These are phyloP conservation scores for Rhynchomys soricoides DNA, from an alignment of 2,113 vertebrate genomes.

Conservation along the genomic window DNA sequence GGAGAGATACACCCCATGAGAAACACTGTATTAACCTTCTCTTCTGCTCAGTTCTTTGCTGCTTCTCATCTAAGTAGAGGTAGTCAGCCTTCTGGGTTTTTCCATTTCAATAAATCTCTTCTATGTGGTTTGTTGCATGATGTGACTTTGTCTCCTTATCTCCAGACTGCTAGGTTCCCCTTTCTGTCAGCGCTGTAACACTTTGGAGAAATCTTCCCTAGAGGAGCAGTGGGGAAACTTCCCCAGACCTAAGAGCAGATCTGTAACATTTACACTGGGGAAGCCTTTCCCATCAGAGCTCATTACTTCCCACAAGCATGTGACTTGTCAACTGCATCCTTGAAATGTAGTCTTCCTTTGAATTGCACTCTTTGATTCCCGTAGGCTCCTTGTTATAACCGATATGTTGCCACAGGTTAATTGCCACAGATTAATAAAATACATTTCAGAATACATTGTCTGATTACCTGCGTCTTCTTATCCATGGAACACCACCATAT, in stretches of 20 bases:
- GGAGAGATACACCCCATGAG: too few relatives aligned
- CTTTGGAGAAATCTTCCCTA: too few relatives aligned
- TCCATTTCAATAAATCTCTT: too few relatives aligned
- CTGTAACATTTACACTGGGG: background rate
- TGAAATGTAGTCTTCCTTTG: background rate
- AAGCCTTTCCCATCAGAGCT: background rate
- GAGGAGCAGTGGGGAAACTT: background rate
- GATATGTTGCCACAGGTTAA: background rate
- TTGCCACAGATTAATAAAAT: background rate
- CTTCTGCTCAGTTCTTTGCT: too few relatives aligned
- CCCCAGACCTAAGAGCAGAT: background rate
- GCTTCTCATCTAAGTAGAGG: too few relatives aligned
- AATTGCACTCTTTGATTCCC: background rate
- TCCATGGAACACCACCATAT: rapidly evolving
- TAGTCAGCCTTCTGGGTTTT: too few relatives aligned
- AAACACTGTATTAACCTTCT: too few relatives aligned
- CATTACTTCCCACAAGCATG: background rate
- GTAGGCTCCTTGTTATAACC: background rate
- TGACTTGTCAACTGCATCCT: background rate
- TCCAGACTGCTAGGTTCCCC: background rate
- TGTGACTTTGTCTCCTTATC: too few relatives aligned
- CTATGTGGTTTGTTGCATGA: too few relatives aligned
- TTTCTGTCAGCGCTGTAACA: background rate
- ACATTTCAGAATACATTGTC: background rate
- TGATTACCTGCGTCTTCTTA: background rate